Percentiles rank a stretch among this genome's conserved stretches.
Conservation (phyloP, 2,113 vertebrate species). For the Eonycteris spelaea region DNA sequence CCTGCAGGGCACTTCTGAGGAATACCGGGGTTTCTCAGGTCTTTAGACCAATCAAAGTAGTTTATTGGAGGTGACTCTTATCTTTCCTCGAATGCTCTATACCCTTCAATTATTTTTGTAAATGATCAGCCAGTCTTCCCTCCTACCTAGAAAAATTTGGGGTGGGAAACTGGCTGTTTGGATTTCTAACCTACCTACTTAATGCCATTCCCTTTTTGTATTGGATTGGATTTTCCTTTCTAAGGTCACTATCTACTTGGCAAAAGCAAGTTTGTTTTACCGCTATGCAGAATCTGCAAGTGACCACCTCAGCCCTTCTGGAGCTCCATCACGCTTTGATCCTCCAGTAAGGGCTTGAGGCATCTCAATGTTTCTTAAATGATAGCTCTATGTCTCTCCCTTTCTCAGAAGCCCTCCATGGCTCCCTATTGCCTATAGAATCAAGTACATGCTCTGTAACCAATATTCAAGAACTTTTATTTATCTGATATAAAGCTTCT, state of each 20-base stretch:
- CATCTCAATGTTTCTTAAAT: background rate
- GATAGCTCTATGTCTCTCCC: background rate
- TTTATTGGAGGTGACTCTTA: background rate
- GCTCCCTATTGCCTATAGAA: background rate
- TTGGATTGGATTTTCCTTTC: background rate
- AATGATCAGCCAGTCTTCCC: background rate
- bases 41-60: background rate
- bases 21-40: background rate
- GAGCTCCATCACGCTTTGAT: background rate
- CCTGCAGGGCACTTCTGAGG: background rate
- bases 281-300: background rate
- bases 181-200: background rate
- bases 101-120: background rate
- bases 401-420: background rate
- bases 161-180: background rate
- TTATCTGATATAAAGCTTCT: background rate
- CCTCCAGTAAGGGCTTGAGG: background rate
- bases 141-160: background rate
- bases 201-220: background rate
- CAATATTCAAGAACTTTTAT: background rate
- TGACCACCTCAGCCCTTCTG: background rate
- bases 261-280: background rate
- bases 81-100: background rate
- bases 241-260: background rate
- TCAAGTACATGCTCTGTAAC: background rate